Base-by-base conservation (phyloP, 37 sponge, comb jelly and placozoan genomes). In the Beroe ovata region DNA sequence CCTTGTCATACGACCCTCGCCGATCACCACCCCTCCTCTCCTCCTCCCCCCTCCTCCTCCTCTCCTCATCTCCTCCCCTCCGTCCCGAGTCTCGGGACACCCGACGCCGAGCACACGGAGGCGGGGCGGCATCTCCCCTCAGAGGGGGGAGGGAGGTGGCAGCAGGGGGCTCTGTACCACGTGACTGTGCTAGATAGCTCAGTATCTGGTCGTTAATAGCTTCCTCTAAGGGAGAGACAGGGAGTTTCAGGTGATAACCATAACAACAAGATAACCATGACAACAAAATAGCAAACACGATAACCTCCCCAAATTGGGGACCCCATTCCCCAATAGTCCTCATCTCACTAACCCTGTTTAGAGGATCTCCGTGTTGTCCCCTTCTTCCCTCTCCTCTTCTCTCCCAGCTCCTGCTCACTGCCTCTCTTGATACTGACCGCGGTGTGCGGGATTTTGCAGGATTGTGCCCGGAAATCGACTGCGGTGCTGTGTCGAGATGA, bases 151-250 rank as follows among this genome's bases (percentile, higher is more conserved):
- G 69, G 29, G 36, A 34, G 11, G 29, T 34, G 16, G 32, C 36
- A 14, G 11, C 14, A 37, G 25, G 34, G 30, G 69, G 34, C 25
- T 18, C 2, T 18, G 29, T 66, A 1, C 34, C 69, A 0, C 69
- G 69, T 26, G 25, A 30, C 30, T 66, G 35, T 14, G 32, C 30
- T 30, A 66, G 34, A 16, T 66, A 66, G 36, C 34, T 26, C 36
- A 66, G 69, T 4, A 66, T 66, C 69, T 66, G 69, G 25, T 66
- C 8, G 35, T 66, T 66, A 11, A 47, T 47, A 11, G 6, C 54
- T 47, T 47, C 54, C 11, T 47, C 54, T 47, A 47, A 47, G 54
- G 54, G 54, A 11, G 11, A 11, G 54, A n/a, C n/a, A n/a, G n/a
- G n/a, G n/a, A n/a, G n/a, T n/a, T n/a, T n/a, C n/a, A n/a, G n/a